Percentiles rank a stretch among this genome's conserved stretches.
Conservation (phyloP, 35 echinoderm and acorn worm species). For the Anneissia japonica region DNA sequence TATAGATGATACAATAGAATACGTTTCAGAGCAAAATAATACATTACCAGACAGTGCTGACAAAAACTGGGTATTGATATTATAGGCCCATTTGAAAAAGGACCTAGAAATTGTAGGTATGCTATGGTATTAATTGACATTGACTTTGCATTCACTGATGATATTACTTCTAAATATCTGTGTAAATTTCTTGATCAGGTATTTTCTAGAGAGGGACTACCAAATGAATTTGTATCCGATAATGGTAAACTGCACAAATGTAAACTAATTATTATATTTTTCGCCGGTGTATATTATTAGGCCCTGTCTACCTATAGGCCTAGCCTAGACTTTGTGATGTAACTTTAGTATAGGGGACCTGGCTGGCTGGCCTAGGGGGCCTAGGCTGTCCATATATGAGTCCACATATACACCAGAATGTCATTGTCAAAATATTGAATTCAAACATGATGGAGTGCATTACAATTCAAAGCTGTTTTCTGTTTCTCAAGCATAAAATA, state of each 20-base stretch:
- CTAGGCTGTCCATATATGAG: no score
- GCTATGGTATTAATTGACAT: constrained; percentile 51
- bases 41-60: constrained; percentile 42
- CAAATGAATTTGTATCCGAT: not conserved
- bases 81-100: constrained; percentile 35
- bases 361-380: no score
- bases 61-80: constrained; percentile 54
- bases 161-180: constrained; percentile 34
- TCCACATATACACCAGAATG: no score
- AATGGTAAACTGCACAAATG: constrained; percentile 5
- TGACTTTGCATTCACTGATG: constrained; percentile 44
- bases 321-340: no score
- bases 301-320: no score
- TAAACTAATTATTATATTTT: constrained; percentile 21
- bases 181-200: constrained; percentile 23
- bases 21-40: not conserved
- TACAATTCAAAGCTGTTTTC: no score
- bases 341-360: no score
- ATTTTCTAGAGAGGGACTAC: constrained; percentile 25
- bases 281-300: no score
- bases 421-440: no score
- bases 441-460: no score
- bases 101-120: constrained; percentile 44
- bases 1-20: not conserved
- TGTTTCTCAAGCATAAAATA: no score